These are phyloP conservation scores for Xylophagus ater DNA, from an alignment of 2,888 invertebrate species.

Conservation along the genomic window DNA sequence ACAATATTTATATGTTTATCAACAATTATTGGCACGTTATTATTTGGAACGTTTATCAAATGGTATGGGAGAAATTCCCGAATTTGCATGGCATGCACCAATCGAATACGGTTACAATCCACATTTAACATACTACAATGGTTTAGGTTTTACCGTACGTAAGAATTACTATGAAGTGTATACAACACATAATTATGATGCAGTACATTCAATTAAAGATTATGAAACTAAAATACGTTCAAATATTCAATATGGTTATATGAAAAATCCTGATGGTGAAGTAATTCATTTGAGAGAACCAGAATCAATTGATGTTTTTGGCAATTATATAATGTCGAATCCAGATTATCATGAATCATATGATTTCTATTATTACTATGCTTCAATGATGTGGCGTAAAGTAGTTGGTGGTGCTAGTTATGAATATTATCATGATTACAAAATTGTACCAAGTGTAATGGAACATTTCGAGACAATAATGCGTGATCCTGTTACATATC, in stretches of 20 bases:
- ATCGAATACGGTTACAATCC: conserved; percentile 52
- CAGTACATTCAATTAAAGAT: conserved; percentile 35
- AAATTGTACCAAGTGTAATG: conserved; percentile 45
- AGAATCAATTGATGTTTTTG: conserved; percentile 42
- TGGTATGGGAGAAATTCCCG: conserved; percentile 52
- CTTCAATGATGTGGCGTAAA: conserved; percentile 1
- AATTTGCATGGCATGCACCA: conserved; percentile 43
- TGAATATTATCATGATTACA: background rate
- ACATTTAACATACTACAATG: conserved; percentile 51
- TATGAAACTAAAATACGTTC: conserved; percentile 40
- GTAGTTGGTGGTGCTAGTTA: conserved; percentile 20
- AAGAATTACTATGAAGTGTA: conserved; percentile 45
- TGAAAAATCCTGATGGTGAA: conserved; percentile 26
- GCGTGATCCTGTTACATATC: conserved; percentile 60
- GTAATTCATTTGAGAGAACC: conserved; percentile 28
- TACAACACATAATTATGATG: conserved; percentile 35
- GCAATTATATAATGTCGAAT: conserved; percentile 41
- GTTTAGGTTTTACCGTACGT: conserved; percentile 53
- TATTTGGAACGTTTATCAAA: conserved; percentile 65
- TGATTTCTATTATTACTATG: conserved; percentile 4
- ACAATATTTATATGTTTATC: conserved; percentile 51
- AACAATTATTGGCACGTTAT: conserved; percentile 60
- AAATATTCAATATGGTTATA: conserved; percentile 42
- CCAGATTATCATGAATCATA: conserved; percentile 25
- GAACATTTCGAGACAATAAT: conserved; percentile 52